These are phyloP conservation scores for Poecilia picta DNA, from an alignment of 2,797 vertebrate genomes.

Conservation along the genomic window DNA sequence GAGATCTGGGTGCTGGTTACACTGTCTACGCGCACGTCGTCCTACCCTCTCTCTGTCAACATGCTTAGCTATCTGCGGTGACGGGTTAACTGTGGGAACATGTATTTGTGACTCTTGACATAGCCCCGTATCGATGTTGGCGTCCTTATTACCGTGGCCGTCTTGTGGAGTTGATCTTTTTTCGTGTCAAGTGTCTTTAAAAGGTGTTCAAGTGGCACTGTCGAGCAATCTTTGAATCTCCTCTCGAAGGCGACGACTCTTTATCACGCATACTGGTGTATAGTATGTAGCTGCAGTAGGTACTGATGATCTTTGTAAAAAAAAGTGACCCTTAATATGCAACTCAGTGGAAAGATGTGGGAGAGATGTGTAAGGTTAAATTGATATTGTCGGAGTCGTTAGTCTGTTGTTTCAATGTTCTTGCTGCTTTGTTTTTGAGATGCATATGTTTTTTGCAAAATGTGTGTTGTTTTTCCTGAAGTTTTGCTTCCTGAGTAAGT, in stretches of 20 bases:
- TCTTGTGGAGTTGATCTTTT: conserved; percentile 80
- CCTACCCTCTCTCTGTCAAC: conserved; percentile 58
- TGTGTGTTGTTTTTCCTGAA: conserved; percentile 35
- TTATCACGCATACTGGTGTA: conserved; percentile 70
- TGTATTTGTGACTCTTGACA: conserved; percentile 73
- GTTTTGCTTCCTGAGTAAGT: conserved; percentile 33
- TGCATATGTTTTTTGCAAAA: conserved; percentile 18
- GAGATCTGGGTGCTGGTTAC: conserved; percentile 47
- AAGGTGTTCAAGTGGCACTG: conserved; percentile 72
- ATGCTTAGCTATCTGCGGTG: conserved; percentile 69
- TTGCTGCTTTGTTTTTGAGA: conserved; percentile 60
- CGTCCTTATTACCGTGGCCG: conserved; percentile 79
- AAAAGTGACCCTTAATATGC: conserved; percentile 85
- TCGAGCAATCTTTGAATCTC: conserved; percentile 70
- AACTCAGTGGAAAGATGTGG: conserved; percentile 82
- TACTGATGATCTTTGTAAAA: conserved; percentile 81
- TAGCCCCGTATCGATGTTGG: conserved; percentile 79
- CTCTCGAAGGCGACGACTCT: conserved; percentile 50
- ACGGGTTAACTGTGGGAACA: conserved; percentile 79
- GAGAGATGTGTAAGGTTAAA: conserved; percentile 75
- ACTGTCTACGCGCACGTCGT: conserved; percentile 38
- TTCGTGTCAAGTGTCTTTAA: conserved; percentile 77
- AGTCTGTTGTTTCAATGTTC: conserved; percentile 75
- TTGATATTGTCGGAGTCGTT: conserved; percentile 78
- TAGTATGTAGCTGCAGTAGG: conserved; percentile 81